These are phyloP conservation scores for Chaitophorus viminalis DNA, from an alignment of 2,888 invertebrate species.

Conservation along the genomic window DNA sequence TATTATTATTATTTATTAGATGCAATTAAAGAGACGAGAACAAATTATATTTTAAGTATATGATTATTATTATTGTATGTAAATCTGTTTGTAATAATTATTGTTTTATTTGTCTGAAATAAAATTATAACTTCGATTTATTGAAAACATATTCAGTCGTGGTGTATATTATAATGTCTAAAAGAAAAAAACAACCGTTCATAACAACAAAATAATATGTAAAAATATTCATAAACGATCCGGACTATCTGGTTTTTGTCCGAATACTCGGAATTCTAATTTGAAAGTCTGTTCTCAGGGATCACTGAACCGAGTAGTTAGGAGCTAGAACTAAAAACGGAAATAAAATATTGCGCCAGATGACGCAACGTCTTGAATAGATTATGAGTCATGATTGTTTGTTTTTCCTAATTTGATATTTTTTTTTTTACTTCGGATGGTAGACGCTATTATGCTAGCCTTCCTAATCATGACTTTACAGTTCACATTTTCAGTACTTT, in stretches of 20 bases:
- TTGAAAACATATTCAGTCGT: too few relatives aligned
- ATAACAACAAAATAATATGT: too few relatives aligned
- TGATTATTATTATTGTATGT: neutral
- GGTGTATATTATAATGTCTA: too few relatives aligned
- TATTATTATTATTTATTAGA: neutral
- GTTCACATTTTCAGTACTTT: too few relatives aligned
- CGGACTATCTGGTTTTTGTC: neutral
- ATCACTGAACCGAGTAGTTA: neutral
- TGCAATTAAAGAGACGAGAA: neutral
- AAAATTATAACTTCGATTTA: neutral
- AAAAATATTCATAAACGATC: neutral
- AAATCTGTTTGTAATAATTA: neutral
- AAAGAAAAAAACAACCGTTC: neutral
- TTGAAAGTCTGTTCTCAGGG: neutral
- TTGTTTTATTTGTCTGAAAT: constrained; percentile 10
- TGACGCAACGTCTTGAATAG: constrained; percentile 4
- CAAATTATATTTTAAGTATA: neutral
- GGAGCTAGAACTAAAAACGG: too few relatives aligned
- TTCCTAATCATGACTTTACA: too few relatives aligned
- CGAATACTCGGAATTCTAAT: neutral
- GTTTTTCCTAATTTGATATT: too few relatives aligned
- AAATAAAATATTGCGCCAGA: too few relatives aligned
- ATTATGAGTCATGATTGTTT: neutral
- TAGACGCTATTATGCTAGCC: too few relatives aligned
- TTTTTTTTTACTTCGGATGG: too few relatives aligned